phyloP scores from a whole-genome alignment of 2,113 vertebrate species.

The Aegotheles bennettii region DNA sequence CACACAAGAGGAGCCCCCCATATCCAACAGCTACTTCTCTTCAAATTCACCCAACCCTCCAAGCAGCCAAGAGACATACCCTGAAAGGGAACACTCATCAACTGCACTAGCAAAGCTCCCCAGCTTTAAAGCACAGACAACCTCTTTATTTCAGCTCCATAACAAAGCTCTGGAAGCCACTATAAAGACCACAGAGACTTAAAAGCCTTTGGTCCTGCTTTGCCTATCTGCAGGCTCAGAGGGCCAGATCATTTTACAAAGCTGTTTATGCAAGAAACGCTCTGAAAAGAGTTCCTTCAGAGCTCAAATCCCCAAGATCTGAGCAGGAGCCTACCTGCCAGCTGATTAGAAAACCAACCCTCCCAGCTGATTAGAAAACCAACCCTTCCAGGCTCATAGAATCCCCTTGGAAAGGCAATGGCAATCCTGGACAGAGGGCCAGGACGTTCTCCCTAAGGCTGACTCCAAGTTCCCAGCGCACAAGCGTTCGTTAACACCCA shows the following conservation, averaged over 20 bases:
- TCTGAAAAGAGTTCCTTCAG: not conserved
- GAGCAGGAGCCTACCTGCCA: not conserved
- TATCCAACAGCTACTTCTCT: not conserved
- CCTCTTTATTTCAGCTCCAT: not conserved
- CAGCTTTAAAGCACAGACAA: not conserved
- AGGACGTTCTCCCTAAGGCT: not conserved
- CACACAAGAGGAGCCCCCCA: not conserved
- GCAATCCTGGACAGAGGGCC: not conserved
- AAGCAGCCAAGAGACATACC: accelerated
- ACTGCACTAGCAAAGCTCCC: not conserved
- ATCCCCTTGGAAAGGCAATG: not conserved
- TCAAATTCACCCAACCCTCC: not conserved
- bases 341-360: not conserved
- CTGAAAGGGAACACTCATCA: not conserved
- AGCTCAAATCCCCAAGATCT: not conserved
- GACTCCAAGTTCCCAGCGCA: not conserved
- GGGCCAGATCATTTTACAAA: not conserved
- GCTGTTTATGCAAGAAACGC: not conserved
- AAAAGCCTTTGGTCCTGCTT: not conserved
- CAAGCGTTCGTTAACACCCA: not conserved
- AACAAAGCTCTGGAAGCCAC: not conserved
- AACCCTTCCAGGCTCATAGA: not conserved
- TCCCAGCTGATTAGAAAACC: not conserved
- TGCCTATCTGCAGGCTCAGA: not conserved
- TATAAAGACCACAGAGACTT: not conserved